Conservation (phyloP, 1,140 invertebrate species). For the Neodiprion pinetum region DNA sequence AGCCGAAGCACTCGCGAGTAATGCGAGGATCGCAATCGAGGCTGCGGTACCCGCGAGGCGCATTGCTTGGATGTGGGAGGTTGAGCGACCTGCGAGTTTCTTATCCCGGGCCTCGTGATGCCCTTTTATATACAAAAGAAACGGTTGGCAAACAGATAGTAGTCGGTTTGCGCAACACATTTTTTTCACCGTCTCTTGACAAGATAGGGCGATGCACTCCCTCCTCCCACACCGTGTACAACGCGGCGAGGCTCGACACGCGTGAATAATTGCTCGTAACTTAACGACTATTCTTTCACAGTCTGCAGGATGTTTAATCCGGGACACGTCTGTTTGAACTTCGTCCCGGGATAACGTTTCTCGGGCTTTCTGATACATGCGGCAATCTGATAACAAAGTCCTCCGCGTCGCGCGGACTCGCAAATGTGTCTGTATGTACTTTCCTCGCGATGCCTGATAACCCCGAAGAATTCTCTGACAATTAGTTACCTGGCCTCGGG, state of each 20-base stretch:
- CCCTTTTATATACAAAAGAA: conserved; percentile 6
- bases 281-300: not conserved
- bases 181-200: not conserved
- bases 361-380: no score
- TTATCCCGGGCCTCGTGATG: not conserved
- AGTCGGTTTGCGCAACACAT: not conserved
- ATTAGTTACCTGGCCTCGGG: no score
- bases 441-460: no score
- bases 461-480: no score
- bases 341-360: not conserved
- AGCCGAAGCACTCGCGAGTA: not conserved
- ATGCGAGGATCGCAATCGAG: not conserved
- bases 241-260: not conserved
- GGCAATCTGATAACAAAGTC: conserved; percentile 4
- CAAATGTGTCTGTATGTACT: no score
- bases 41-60: not conserved
- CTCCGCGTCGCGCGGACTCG: not conserved
- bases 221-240: no score
- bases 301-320: not conserved
- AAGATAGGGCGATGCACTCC: not conserved
- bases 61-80: not conserved
- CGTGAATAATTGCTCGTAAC: conserved; percentile 1
- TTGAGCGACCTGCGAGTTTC: not conserved
- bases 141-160: not conserved
- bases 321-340: not conserved